Conservation (phyloP, 2,797 vertebrate species). For the Sarcophilus harrisii region DNA sequence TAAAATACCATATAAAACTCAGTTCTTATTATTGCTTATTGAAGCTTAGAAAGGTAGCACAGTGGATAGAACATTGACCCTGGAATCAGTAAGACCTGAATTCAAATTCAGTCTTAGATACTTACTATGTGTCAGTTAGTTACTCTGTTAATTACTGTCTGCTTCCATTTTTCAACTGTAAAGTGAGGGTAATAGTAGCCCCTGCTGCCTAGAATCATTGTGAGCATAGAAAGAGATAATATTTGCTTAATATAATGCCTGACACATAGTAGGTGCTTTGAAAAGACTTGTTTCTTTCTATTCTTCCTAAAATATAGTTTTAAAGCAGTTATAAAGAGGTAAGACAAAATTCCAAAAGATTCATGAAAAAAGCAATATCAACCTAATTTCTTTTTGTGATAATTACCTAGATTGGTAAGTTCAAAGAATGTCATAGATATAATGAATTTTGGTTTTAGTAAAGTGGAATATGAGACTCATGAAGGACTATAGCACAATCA, state of each 20-base stretch:
- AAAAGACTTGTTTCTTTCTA: neutral
- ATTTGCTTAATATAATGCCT: neutral
- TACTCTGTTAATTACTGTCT: neutral
- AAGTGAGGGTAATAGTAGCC: neutral
- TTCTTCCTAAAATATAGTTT: neutral
- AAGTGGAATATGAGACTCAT: neutral
- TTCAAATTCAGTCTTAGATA: neutral
- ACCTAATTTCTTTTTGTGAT: neutral
- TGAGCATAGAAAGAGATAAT: neutral
- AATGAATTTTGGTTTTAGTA: neutral
- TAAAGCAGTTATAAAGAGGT: neutral
- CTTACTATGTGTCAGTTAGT: too few species aligned
- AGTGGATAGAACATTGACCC: neutral
- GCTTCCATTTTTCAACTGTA: neutral
- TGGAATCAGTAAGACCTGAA: neutral
- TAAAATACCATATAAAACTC: neutral
- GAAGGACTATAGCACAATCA: neutral
- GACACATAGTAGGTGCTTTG: neutral
- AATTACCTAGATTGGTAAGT: neutral
- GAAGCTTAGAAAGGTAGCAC: neutral
- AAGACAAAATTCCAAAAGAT: neutral
- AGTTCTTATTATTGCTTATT: neutral
- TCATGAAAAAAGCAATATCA: neutral
- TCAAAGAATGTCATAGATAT: neutral
- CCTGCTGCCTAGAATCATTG: neutral